phyloP scores from a whole-genome alignment of 2,888 invertebrate species.

The Brenthis daphne region DNA sequence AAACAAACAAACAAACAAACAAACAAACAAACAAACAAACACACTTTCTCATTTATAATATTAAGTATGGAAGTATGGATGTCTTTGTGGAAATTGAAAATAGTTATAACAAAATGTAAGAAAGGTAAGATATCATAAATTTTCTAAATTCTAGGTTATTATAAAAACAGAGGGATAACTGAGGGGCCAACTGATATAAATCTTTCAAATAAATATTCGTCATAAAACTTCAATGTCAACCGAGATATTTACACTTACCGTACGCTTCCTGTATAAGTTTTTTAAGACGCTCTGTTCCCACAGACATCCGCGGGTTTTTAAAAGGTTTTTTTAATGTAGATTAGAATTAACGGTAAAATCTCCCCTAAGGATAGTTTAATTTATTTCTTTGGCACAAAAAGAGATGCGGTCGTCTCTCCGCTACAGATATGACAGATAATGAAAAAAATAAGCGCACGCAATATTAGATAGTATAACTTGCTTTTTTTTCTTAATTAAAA shows the following conservation, averaged over 20 bases:
- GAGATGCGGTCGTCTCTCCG: conserved; percentile 67
- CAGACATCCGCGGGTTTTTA: conserved; percentile 68
- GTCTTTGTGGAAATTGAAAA: no score
- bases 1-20: no score
- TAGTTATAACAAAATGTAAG: not conserved
- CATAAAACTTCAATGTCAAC: conserved; percentile 68
- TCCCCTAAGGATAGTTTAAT: conserved; percentile 79
- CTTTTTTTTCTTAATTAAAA: conserved; percentile 14
- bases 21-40: no score
- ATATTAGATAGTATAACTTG: conserved; percentile 14
- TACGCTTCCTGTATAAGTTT: conserved; percentile 71
- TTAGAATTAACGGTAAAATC: conserved; percentile 78
- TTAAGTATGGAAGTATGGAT: no score
- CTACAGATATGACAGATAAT: conserved; percentile 62
- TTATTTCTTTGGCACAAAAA: conserved; percentile 75
- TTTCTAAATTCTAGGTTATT: conserved; percentile 26
- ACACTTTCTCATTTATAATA: no score
- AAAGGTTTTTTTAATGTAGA: conserved; percentile 65
- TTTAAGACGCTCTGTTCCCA: conserved; percentile 71
- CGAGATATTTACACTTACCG: conserved; percentile 74
- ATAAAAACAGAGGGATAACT: conserved; percentile 34
- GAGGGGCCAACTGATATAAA: conserved; percentile 53
- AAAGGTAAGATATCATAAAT: conserved; percentile 18
- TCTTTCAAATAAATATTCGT: conserved; percentile 71
- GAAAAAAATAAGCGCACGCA: conserved; percentile 51